phyloP scores from a whole-genome alignment of 2,888 invertebrate species.

The Loripinus fragilis region DNA sequence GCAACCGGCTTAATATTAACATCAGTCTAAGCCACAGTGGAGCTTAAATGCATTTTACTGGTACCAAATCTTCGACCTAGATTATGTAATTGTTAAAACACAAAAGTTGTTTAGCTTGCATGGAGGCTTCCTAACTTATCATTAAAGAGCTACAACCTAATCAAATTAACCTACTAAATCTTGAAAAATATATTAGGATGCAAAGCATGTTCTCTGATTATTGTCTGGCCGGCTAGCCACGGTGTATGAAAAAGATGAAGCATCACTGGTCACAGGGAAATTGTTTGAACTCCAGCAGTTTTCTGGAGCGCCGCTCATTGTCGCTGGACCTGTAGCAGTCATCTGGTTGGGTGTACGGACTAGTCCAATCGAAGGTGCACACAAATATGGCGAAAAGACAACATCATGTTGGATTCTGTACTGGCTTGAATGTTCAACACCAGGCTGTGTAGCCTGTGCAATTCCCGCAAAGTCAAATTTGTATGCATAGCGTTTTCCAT shows the following conservation, averaged over 20 bases:
- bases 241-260: background rate
- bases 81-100: too few relatives aligned
- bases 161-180: too few relatives aligned
- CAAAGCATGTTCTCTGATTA: background rate
- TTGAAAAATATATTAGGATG: too few relatives aligned
- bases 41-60: too few relatives aligned
- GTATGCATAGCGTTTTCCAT: constrained; percentile 97
- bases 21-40: too few relatives aligned
- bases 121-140: too few relatives aligned
- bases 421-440: constrained; percentile 92
- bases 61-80: too few relatives aligned
- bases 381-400: constrained; percentile 90
- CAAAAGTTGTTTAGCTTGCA: too few relatives aligned
- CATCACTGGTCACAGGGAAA: background rate
- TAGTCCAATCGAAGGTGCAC: constrained; percentile 92
- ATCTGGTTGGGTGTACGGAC: constrained; percentile 86
- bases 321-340: constrained; percentile 49
- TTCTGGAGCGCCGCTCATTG: constrained; percentile 63
- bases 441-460: constrained; percentile 88
- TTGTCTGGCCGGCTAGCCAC: background rate
- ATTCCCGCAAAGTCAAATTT: constrained; percentile 96
- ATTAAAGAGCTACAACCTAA: too few relatives aligned
- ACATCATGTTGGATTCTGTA: constrained; percentile 98
- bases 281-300: constrained; percentile 67
- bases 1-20: too few relatives aligned